A percentile compares a stretch with the other conserved stretches of the same genome.
phyloP scores from a whole-genome alignment of 2,797 vertebrate genomes.

The Eulemur albifrons region DNA sequence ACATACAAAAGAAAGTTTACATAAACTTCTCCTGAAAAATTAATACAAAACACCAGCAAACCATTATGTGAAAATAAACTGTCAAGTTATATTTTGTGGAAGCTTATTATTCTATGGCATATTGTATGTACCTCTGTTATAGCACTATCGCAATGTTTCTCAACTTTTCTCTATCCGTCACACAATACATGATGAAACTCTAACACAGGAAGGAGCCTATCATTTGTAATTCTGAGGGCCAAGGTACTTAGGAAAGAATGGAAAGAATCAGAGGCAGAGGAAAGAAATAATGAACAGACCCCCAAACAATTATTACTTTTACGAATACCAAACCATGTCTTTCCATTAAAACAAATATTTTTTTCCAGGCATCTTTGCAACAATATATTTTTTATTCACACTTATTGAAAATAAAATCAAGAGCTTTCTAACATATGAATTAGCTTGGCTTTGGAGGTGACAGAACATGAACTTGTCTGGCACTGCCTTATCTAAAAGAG shows the following conservation, averaged over 20 bases:
- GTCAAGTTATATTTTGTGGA: neutral
- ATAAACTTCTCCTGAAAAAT: neutral
- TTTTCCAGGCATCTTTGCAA: neutral
- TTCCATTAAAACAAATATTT: neutral
- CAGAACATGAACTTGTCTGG: slow-evolving; percentile 23
- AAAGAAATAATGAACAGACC: slow-evolving; percentile 7
- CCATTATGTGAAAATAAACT: neutral
- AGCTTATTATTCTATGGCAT: neutral
- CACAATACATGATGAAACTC: neutral
- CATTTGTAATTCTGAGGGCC: neutral
- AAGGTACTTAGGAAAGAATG: neutral
- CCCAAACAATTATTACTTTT: neutral
- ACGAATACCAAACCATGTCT: neutral
- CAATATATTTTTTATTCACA: neutral
- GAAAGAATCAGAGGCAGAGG: neutral
- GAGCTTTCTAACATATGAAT: neutral
- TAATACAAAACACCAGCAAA: neutral
- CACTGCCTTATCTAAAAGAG: slow-evolving; percentile 46
- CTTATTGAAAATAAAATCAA: slow-evolving; percentile 20
- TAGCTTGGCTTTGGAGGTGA: neutral
- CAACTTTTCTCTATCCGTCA: neutral
- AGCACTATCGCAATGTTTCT: neutral
- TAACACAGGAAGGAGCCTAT: neutral
- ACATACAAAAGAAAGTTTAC: neutral
- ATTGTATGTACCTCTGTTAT: neutral